A percentile compares a stretch with the other conserved stretches of the same genome.
These are phyloP conservation scores for Nebria ingens DNA, from an alignment of 1,140 invertebrate species.

Conservation along the genomic window DNA sequence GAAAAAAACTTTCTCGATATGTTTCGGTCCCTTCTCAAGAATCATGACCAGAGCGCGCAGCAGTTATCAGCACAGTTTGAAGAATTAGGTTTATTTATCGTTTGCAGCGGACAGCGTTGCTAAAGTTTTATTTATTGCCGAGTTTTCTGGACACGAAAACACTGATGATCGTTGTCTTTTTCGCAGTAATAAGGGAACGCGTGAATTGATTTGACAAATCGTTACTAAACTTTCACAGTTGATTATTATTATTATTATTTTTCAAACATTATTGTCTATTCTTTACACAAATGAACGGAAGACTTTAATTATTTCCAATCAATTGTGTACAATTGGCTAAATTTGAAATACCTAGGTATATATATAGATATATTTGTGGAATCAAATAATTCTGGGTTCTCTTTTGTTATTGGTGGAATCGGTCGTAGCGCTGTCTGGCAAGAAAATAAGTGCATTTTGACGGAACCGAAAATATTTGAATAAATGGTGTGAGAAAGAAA, in stretches of 20 bases:
- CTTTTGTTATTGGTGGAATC: too few relatives aligned
- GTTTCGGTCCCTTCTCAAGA: not conserved
- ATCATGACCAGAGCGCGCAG: not conserved
- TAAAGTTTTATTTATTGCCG: not conserved
- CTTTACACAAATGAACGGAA: too few relatives aligned
- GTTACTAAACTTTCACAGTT: too few relatives aligned
- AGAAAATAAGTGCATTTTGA: not conserved
- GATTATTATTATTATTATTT: too few relatives aligned
- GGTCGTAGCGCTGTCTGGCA: too few relatives aligned
- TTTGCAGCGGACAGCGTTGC: not conserved
- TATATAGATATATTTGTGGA: too few relatives aligned
- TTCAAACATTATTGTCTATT: too few relatives aligned
- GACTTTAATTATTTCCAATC: too few relatives aligned
- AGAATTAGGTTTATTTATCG: not conserved
- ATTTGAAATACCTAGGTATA: too few relatives aligned
- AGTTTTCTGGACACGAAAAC: not conserved
- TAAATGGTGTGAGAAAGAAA: too few relatives aligned
- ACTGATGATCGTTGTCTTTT: not conserved
- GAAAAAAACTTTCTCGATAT: not conserved
- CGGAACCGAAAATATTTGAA: not conserved
- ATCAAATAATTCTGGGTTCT: too few relatives aligned
- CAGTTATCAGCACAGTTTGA: not conserved
- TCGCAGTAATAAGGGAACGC: not conserved
- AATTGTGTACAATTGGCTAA: too few relatives aligned
- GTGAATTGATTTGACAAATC: not conserved